These are phyloP conservation scores for Hystrix cristata DNA, from an alignment of 2,113 vertebrate genomes.

Conservation along the genomic window DNA sequence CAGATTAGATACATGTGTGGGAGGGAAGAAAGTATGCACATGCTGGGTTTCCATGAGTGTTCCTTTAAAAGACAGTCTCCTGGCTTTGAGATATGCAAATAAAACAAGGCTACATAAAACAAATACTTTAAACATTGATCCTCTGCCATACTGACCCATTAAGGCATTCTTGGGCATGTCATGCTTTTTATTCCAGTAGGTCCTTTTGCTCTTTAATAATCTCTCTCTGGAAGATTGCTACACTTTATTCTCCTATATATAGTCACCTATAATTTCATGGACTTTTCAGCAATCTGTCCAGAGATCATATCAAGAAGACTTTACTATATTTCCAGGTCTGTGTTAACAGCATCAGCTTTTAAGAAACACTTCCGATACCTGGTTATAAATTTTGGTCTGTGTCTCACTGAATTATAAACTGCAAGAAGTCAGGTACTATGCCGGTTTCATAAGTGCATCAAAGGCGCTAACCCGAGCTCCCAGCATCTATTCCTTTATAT, in stretches of 20 bases:
- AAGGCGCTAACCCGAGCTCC: background rate
- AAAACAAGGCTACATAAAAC: background rate
- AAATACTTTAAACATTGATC: background rate
- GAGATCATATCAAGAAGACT: background rate
- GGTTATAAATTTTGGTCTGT: background rate
- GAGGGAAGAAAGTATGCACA: too few species aligned
- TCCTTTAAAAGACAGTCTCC: background rate
- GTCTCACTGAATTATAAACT: background rate
- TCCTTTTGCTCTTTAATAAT: background rate
- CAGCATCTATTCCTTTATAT: background rate
- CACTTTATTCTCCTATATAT: background rate
- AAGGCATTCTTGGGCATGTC: background rate
- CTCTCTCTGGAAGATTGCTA: background rate
- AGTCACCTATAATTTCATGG: background rate
- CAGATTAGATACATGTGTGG: background rate
- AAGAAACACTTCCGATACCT: background rate
- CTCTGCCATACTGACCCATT: background rate
- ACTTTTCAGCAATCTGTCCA: background rate
- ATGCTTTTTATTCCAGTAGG: background rate
- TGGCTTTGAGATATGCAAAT: background rate
- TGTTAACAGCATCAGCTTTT: background rate
- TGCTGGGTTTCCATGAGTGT: background rate
- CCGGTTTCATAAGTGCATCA: background rate
- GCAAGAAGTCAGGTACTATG: background rate
- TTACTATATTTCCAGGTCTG: background rate